These are phyloP conservation scores for Plodia interpunctella DNA, from an alignment of 1,140 invertebrate genomes.

Conservation along the genomic window DNA sequence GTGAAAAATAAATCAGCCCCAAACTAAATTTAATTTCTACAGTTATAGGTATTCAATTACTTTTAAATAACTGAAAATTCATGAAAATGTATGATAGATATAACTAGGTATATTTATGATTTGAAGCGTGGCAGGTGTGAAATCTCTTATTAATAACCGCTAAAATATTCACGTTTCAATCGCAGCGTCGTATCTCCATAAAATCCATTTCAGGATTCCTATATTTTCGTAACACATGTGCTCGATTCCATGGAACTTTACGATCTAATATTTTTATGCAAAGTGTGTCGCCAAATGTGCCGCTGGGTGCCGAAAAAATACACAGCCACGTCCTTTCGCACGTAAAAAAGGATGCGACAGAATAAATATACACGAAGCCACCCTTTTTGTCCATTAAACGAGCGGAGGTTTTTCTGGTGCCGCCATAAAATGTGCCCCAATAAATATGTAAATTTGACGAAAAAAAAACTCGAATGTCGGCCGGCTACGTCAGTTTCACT, in stretches of 20 bases:
- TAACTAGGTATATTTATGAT: background rate
- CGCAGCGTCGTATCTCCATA: constrained; percentile 46
- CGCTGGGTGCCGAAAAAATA: constrained; percentile 58
- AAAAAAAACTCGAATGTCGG: constrained; percentile 51
- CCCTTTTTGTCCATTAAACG: constrained; percentile 76
- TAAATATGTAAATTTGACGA: constrained; percentile 75
- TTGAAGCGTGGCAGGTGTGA: constrained; percentile 21
- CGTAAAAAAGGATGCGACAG: constrained; percentile 75
- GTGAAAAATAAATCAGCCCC: too few relatives aligned
- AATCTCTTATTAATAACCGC: constrained; percentile 32
- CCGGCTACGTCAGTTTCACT: constrained; percentile 66
- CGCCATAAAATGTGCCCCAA: constrained; percentile 74
- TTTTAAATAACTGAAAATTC: too few relatives aligned
- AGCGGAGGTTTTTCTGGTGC: constrained; percentile 67
- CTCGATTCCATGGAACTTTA: constrained; percentile 62
- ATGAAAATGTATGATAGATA: too few relatives aligned
- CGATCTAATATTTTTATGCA: constrained; percentile 75
- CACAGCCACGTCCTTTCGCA: constrained; percentile 66
- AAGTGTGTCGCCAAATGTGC: constrained; percentile 75
- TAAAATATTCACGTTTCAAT: constrained; percentile 51
- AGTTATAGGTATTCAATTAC: too few relatives aligned
- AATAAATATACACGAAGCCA: constrained; percentile 74
- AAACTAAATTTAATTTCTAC: too few relatives aligned
- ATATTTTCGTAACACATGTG: constrained; percentile 62
- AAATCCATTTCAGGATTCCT: constrained; percentile 58